These are phyloP conservation scores for Colostygia pectinataria DNA, from an alignment of 2,888 invertebrate genomes.

Conservation along the genomic window DNA sequence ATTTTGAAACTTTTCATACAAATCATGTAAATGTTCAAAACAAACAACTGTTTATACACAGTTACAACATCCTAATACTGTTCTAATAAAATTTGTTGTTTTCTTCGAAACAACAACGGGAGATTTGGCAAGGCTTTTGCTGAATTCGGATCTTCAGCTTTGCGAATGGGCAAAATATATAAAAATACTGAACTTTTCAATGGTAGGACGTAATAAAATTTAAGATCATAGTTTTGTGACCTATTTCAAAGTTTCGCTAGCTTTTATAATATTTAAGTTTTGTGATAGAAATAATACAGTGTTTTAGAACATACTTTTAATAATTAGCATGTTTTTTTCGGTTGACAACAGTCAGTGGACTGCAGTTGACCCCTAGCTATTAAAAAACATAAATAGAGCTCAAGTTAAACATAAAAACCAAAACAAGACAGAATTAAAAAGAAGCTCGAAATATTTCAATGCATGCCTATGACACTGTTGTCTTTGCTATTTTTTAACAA, in stretches of 20 bases:
- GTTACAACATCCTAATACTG: conserved; percentile 39
- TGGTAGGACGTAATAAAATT: conserved; percentile 12
- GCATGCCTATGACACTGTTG: no score
- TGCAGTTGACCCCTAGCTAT: no score
- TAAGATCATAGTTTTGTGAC: conserved; percentile 9
- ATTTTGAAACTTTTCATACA: conserved; percentile 34
- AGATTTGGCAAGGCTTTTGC: conserved; percentile 70
- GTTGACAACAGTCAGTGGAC: no score
- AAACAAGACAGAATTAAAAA: no score
- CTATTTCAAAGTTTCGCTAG: background rate
- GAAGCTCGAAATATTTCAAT: no score
- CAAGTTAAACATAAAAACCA: no score
- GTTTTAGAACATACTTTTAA: no score
- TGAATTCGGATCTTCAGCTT: conserved; percentile 53
- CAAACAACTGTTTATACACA: conserved; percentile 39
- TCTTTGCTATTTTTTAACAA: no score
- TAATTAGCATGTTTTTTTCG: no score
- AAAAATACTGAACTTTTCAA: conserved; percentile 52
- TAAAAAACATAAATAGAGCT: no score
- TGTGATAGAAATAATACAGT: no score
- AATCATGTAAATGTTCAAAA: conserved; percentile 45
- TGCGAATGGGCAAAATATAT: conserved; percentile 50
- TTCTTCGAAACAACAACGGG: conserved; percentile 57
- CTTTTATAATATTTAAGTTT: no score
- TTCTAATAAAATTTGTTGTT: conserved; percentile 43